Conservation (phyloP, 2,888 invertebrate species). For the Glyphotaelius pellucidus region DNA sequence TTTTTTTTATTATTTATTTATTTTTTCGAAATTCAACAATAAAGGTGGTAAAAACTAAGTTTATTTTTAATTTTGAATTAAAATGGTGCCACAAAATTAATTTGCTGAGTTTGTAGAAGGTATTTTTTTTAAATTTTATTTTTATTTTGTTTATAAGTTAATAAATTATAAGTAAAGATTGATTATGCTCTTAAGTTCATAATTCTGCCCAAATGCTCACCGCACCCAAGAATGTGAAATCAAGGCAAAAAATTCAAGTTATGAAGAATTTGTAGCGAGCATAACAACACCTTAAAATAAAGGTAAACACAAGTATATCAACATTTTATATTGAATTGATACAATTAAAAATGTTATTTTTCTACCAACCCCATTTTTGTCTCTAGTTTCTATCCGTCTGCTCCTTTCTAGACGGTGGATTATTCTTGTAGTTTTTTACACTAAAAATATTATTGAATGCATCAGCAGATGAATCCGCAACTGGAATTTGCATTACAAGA, state of each 20-base stretch:
- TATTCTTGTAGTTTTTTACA: conserved; percentile 58
- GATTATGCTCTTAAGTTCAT: no score
- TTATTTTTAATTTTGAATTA: no score
- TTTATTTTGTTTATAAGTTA: no score
- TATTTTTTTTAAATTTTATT: no score
- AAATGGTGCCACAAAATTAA: no score
- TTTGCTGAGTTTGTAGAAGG: no score
- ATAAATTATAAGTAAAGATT: no score
- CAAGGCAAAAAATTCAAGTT: conserved; percentile 57
- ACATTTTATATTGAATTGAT: not conserved
- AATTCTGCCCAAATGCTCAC: conserved; percentile 35
- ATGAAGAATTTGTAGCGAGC: conserved; percentile 62
- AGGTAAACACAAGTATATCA: not conserved
- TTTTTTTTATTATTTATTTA: no score
- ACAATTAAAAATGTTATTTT: not conserved
- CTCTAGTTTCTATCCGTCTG: conserved; percentile 47
- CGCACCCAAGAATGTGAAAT: conserved; percentile 57
- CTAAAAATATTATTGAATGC: conserved; percentile 53
- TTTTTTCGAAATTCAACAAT: no score
- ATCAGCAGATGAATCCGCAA: no score
- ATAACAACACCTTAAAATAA: conserved; percentile 58
- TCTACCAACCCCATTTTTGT: conserved; percentile 58
- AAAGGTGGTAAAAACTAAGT: no score
- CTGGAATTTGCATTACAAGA: no score
- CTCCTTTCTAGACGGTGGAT: conserved; percentile 59